Evolutionary conservation across 1,140 invertebrate species (phyloP).

Genomic region (Aphidius gifuensis): DNA sequence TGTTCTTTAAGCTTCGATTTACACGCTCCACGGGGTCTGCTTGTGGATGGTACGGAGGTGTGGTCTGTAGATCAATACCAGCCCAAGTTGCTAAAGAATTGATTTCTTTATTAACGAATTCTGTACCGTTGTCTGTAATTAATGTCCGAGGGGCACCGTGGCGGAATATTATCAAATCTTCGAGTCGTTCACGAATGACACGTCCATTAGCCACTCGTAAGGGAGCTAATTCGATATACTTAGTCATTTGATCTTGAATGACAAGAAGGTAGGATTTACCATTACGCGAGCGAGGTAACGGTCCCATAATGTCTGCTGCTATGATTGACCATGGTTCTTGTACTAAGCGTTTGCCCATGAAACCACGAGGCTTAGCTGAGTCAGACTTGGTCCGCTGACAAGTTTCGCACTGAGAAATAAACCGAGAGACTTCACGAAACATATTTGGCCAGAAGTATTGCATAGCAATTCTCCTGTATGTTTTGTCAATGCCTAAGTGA

Average conservation of each 20-base stretch:
- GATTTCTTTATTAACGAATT: constrained; percentile 36
- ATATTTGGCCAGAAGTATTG: constrained; percentile 39
- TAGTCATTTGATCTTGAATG: constrained; percentile 2
- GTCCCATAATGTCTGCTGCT: not conserved
- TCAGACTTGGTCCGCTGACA: constrained; percentile 26
- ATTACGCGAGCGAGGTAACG: not conserved
- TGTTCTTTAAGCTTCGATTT: constrained; percentile 43
- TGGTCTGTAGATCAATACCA: constrained; percentile 32
- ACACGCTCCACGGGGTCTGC: too few species aligned
- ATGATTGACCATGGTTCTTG: constrained; percentile 18
- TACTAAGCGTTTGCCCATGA: constrained; percentile 22
- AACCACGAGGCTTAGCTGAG: constrained; percentile 2
- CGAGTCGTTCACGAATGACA: not conserved
- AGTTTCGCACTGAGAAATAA: constrained; percentile 22
- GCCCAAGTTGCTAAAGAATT: not conserved
- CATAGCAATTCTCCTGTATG: constrained; percentile 15
- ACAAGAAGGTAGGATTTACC: constrained; percentile 5
- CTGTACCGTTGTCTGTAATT: constrained; percentile 22
- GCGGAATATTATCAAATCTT: not conserved
- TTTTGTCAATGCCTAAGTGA: constrained; percentile 37
- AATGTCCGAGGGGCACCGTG: constrained; percentile 15
- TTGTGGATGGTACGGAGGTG: constrained; percentile 45
- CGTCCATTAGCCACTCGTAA: not conserved
- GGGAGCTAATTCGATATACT: not conserved
- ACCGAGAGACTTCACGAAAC: constrained; percentile 23